Evolutionary conservation across 2,888 invertebrate species (phyloP), one percentile per base, ranked within the genome.

Genomic region (Chrysodeixis includens): DNA sequence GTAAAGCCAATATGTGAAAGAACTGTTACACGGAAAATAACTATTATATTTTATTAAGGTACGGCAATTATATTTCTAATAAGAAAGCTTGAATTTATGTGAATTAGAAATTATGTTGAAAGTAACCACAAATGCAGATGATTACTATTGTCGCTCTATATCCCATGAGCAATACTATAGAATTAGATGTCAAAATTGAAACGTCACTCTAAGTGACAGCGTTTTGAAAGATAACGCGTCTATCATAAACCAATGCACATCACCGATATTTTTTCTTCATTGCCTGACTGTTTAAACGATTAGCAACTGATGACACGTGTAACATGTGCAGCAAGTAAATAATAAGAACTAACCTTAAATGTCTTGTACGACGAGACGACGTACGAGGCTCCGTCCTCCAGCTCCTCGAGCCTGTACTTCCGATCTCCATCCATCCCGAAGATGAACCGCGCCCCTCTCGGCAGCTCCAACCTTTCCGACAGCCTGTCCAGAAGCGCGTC

Each of bases 301-400:
- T 10, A 22, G 9, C 7, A 26, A 12, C 5, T 9, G 26, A 20
- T 26, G 30, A 16, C 10, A 49, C 10, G 9, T 40, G 12, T 18
- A 40, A 52, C 16, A 40, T 4, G 18, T 62, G 40, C n/a, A 40
- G n/a, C n/a, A 40, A 7, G 40, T n/a, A 14, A 40, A 40, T 40
- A n/a, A 40, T 40, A 40, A 3, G n/a, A 40, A 66, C 88, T 85
- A 83, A 98, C 98, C 97, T 98, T 98, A 91, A 98, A 98, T 12
- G 97, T 97, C 92, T 98, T 98, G 88, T 98, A 98, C 5, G 98
- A 98, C 9, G 99, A 99, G 44, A 98, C 98, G 76, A 99, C 98
- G 90, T 99, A 99, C 9, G 97, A 97, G 18, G 97, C 97, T n/a
- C 98, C 98, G 86, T 98, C 98, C 86, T 98, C 98, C 71, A 99